Evolutionary conservation across 2,113 vertebrate genomes (phyloP), one percentile per base, ranked within the genome.

Genomic region (Microcebus ravelobensis): DNA sequence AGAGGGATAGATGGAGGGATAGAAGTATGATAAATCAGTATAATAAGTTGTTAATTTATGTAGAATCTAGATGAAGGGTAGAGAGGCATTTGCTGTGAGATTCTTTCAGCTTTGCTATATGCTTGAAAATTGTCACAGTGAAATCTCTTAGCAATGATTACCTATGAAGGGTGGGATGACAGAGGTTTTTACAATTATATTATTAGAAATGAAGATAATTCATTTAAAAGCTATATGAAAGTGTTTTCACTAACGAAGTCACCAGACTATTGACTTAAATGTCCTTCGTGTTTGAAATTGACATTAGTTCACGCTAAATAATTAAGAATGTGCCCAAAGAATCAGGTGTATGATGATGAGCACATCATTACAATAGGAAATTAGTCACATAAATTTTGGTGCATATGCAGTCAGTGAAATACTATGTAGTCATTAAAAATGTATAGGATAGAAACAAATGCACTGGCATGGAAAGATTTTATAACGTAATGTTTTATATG

Each of bases 131-230:
- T 76, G 39, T 87, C 63, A 7, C 67, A 55, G 48, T 86, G 67
- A 95, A 79, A 65, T 59, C 31, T 83, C 31, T 65, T 83, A 89
- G 70, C 20, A n/a, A 7, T 86, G 42, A 14, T 73, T 83, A 63
- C 77, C 52, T 42, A 80, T 12, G 9, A 70, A 90, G 21, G 42
- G 3, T 34, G 8, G 68, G 25, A 42, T 85, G 59, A 82, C 8
- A 86, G 14, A 29, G 8, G 0, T 15, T 82, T 65, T 90, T 76
- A 55, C 65, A 89, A 70, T 63, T 96, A 84, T 31, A 50, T 90
- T 55, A 88, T 52, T 90, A 63, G 52, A 96, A 93, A 74, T 88
- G 14, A 77, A 89, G 71, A 45, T 70, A 82, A 82, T 50, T 84
- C 5, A 57, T 65, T 74, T 81, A 59, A 82, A 92, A 79, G 23